Evolutionary conservation across 2,888 invertebrate genomes (phyloP).

Genomic region (Trisateles emortualis): DNA sequence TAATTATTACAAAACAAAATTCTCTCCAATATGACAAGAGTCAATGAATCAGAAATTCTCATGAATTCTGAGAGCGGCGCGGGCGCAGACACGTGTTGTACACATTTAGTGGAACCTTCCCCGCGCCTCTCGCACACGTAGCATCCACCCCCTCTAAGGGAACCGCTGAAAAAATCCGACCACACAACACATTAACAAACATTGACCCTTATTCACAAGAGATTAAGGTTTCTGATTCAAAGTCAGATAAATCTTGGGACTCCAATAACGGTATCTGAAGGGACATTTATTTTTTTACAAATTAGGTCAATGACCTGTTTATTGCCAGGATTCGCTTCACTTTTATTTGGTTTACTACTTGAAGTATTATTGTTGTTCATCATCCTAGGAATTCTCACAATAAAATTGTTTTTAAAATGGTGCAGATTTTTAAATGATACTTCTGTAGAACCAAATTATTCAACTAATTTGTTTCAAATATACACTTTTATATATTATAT

Average conservation of each 20-base stretch:
- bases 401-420: too few species aligned
- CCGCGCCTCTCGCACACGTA: conserved; percentile 54
- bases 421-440: too few species aligned
- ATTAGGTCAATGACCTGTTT: conserved; percentile 63
- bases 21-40: conserved; percentile 60
- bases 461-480: too few species aligned
- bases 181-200: conserved; percentile 47
- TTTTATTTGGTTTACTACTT: conserved; percentile 11
- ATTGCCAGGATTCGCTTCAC: conserved; percentile 38
- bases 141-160: conserved; percentile 66
- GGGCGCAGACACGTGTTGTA: conserved; percentile 72
- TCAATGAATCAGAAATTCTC: conserved; percentile 83
- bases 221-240: conserved; percentile 40
- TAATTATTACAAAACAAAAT: conserved; percentile 50
- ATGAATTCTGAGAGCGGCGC: conserved; percentile 66
- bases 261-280: conserved; percentile 48
- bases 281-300: conserved; percentile 59
- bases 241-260: conserved; percentile 1
- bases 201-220: conserved; percentile 49
- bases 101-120: conserved; percentile 74
- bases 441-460: too few species aligned
- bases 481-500: too few species aligned
- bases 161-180: conserved; percentile 77
- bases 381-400: too few species aligned
- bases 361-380: not conserved